Conservation (phyloP, 2,113 vertebrate genomes). For the Semicossyphus pulcher region DNA sequence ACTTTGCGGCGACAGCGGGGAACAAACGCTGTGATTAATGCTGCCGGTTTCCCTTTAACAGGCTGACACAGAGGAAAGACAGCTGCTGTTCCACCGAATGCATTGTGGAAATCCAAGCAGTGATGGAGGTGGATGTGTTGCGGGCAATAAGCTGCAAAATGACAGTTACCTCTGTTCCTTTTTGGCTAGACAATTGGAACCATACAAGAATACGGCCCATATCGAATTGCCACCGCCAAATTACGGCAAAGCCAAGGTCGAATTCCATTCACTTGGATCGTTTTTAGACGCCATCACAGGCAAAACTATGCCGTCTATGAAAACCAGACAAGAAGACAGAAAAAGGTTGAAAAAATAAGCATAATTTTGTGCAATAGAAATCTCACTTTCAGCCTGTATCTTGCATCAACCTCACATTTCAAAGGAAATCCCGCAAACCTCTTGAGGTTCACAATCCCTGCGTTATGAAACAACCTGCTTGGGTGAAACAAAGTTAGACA, state of each 20-base stretch:
- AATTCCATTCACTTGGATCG: not conserved
- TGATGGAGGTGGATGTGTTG: not conserved
- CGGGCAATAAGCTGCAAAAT: not conserved
- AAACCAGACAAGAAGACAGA: not conserved
- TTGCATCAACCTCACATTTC: not conserved
- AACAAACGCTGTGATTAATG: slow-evolving; percentile 52
- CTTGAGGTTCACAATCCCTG: not conserved
- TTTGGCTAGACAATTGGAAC: not conserved
- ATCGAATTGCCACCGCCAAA: not conserved
- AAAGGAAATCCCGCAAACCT: not conserved
- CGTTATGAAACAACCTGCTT: not conserved
- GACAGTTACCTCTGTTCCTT: not conserved
- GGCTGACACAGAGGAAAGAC: slow-evolving; percentile 30
- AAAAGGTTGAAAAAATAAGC: not conserved
- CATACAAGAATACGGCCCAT: not conserved
- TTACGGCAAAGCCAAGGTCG: too few relatives aligned
- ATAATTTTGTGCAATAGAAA: not conserved
- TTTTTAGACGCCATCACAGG: not conserved
- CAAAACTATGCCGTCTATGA: not conserved
- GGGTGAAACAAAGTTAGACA: not conserved
- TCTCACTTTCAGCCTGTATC: not conserved
- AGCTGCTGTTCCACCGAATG: slow-evolving; percentile 3
- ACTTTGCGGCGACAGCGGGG: not conserved
- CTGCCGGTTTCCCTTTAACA: slow-evolving; percentile 16
- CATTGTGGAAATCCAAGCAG: not conserved